A percentile compares a stretch with the other conserved stretches of the same genome.
phyloP scores from a whole-genome alignment of 2,888 invertebrate species.

The Linnaemya tessellans region DNA sequence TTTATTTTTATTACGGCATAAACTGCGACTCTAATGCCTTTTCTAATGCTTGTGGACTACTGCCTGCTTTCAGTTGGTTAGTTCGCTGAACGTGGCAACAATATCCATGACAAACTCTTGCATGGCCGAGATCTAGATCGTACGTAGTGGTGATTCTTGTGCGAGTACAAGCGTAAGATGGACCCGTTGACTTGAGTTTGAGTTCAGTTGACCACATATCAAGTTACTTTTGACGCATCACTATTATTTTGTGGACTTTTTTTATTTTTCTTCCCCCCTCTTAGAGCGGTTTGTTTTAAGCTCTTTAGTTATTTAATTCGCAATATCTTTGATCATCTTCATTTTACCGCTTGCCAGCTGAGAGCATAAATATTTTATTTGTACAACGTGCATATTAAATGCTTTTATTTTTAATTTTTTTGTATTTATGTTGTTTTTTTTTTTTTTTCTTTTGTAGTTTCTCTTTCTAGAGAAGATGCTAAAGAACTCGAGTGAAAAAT shows the following conservation, averaged over 20 bases:
- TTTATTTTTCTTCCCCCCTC: constrained; percentile 16
- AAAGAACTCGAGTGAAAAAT: not conserved
- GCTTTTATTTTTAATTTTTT: not conserved
- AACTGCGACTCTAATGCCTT: constrained; percentile 62
- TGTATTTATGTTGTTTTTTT: too few relatives aligned
- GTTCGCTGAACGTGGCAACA: not conserved
- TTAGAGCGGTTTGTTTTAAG: constrained; percentile 69
- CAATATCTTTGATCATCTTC: constrained; percentile 71
- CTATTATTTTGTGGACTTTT: constrained; percentile 53
- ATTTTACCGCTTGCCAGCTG: constrained; percentile 66
- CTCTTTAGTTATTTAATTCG: constrained; percentile 66
- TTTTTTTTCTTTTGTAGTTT: not conserved
- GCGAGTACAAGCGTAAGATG: constrained; percentile 45
- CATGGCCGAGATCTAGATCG: constrained; percentile 21
- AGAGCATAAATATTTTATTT: constrained; percentile 50
- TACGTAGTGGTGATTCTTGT: constrained; percentile 7
- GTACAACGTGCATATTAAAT: constrained; percentile 15
- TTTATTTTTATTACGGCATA: constrained; percentile 43
- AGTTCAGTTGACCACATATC: constrained; percentile 70
- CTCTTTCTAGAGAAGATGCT: not conserved
- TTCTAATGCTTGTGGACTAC: constrained; percentile 68
- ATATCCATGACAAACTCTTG: constrained; percentile 60
- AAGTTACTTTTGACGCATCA: constrained; percentile 68
- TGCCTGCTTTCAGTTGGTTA: constrained; percentile 60
- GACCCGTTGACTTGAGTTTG: constrained; percentile 61